Base-by-base conservation (phyloP, 2,797 vertebrate genomes). In the Sphaeramia orbicularis region DNA sequence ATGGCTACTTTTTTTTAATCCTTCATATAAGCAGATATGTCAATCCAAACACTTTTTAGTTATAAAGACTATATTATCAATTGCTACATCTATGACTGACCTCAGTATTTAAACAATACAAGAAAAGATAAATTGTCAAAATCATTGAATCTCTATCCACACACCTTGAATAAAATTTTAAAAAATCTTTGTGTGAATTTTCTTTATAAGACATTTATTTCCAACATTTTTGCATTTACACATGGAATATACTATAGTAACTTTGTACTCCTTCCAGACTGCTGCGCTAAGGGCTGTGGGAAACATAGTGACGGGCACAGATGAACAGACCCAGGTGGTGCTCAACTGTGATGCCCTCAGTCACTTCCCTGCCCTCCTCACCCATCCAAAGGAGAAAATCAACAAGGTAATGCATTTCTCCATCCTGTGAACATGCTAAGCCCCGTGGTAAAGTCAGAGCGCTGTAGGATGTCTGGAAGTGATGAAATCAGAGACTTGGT, bases 371-470 rank as follows among this genome's bases (percentile, higher is more conserved):
- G 94, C 97, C 37, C 96, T 99, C 76, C 96, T 99, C 87, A 96
- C 97, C 52, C 98, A 99, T 93, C 95, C 96, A 70, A 99, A 99
- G 94, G 98, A 99, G 93, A 99, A 99, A 92, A 99, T 99, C 93
- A 99, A 99, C 94, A 99, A 99, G 96, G 98, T 98, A 91, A 88
- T 73, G 4, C 6, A 7, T 27, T 27, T 11, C 13, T 21, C 10
- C 2, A 0, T 41, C 6, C 10, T 12, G 32, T 2, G 11, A 1
- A 2, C 10, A 30, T 30, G 10, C 13, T 10, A 14, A 10, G 0
- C 15, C 6, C 10, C 6, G 4, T 1, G 43, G 37, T 1, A 7
- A 0, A n/a, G 11, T 47, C 2, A 47, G 56, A 36, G 10, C 7
- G 4, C 30, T 35, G 6, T 21, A 19, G 13, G 1, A 15, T 83